Evolutionary conservation across 2,888 invertebrate genomes (phyloP), one percentile per base, ranked within the genome.

Genomic region (Zaprionus bogoriensis): DNA sequence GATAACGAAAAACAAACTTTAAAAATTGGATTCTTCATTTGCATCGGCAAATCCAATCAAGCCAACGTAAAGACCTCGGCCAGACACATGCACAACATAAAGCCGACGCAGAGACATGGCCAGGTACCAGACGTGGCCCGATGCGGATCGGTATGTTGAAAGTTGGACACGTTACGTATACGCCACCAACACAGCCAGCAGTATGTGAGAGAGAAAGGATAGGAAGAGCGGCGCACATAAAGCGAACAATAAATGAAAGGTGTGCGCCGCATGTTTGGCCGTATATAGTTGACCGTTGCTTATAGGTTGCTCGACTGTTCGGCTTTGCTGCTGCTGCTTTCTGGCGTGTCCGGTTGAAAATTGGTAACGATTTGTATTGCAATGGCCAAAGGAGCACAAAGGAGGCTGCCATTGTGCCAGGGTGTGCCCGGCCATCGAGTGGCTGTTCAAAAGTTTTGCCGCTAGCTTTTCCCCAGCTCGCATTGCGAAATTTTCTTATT

Each of bases 1-100:
- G 84, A 82, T 87, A 87, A 87, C 87, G 88, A 84, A 88, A 87
- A 87, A 88, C 88, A 87, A 87, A 88, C 88, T 88, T 87, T 77
- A 87, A 88, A 87, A 87, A 87, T 88, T 87, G 88, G 88, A 87
- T 88, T 87, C 87, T 83, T 87, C 88, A 87, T 88, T 87, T 87
- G 88, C 87, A 87, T 86, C 83, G 88, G 82, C 77, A 87, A 87
- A 87, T 87, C 88, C 88, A 88, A 87, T 87, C 87, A 87, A 87
- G 87, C 88, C 87, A 82, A 77, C 87, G 87, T 69, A 88, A 87
- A 78, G 81, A 86, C 77, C 84, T 47, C 69, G 58, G 53, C 81
- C 86, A 83, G 77, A 79, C 77, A 85, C 76, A 83, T 64, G 77
- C 77, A 84, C 84, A 77, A 81, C 87, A 86, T 70, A 84, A 83